Conservation (phyloP, 1,140 invertebrate species). For the Nymphalis io region DNA sequence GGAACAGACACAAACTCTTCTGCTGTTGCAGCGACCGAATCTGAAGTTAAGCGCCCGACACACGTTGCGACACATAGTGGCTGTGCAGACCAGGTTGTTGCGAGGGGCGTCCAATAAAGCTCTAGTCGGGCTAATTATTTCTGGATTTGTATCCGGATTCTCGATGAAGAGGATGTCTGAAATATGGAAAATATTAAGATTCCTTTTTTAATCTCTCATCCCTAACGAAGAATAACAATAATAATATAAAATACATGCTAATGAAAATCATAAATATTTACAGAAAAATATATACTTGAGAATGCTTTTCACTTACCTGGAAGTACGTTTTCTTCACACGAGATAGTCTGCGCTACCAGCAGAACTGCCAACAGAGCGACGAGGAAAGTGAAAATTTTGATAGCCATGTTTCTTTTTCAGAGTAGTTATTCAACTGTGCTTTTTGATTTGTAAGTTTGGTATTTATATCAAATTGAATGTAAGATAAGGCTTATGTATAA, state of each 20-base stretch:
- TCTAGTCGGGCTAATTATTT: background rate
- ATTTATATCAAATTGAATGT: conserved; percentile 17
- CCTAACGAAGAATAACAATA: no score
- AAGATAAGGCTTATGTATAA: no score
- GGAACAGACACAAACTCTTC: background rate
- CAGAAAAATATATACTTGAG: no score
- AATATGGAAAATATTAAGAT: background rate
- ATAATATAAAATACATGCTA: no score
- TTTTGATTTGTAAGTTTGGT: background rate
- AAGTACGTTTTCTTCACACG: conserved; percentile 1
- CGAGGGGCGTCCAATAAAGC: background rate
- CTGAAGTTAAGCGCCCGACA: conserved; percentile 10
- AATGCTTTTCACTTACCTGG: no score
- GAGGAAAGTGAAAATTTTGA: conserved; percentile 11
- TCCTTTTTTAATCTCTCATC: no score
- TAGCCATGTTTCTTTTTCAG: conserved; percentile 11
- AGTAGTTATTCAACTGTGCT: conserved; percentile 3
- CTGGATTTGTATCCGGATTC: background rate
- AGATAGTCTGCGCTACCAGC: background rate
- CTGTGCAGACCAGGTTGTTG: background rate
- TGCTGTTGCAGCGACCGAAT: conserved; percentile 15
- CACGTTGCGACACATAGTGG: background rate
- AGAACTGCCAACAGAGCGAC: conserved; percentile 1
- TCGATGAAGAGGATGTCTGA: background rate
- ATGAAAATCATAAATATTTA: no score